Percentiles rank a stretch among this genome's conserved stretches.
phyloP scores from a whole-genome alignment of 1,140 invertebrate genomes.

The Musca vetustissima region DNA sequence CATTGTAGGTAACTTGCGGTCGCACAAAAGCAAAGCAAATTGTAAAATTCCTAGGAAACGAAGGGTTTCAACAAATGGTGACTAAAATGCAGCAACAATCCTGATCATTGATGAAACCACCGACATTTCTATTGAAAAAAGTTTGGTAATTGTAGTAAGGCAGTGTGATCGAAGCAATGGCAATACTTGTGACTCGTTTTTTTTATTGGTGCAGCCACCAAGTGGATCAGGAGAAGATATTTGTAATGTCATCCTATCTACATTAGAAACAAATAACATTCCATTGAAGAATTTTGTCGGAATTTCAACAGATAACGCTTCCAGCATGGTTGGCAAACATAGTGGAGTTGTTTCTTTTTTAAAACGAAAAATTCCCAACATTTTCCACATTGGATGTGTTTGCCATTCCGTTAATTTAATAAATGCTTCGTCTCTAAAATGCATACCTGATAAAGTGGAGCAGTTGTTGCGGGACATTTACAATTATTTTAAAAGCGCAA shows the following conservation, averaged over 20 bases:
- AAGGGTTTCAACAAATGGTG: not conserved
- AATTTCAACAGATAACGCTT: not conserved
- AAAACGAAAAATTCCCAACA: conserved; percentile 1
- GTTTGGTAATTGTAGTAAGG: not conserved
- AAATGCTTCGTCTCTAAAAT: not conserved
- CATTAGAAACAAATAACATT: not conserved
- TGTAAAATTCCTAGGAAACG: not conserved
- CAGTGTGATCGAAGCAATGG: not conserved
- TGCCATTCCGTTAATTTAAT: conserved; percentile 1
- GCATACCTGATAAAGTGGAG: conserved; percentile 1
- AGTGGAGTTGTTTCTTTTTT: not conserved
- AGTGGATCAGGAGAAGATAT: not conserved
- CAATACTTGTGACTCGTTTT: not conserved
- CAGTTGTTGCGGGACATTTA: not conserved
- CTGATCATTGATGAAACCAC: conserved; percentile 12
- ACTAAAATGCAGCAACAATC: conserved; percentile 2
- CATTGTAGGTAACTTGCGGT: not conserved
- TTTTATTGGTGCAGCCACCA: not conserved
- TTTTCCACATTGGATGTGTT: conserved; percentile 16
- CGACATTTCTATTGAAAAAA: conserved; percentile 7
- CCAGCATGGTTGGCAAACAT: not conserved
- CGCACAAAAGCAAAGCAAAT: not conserved
- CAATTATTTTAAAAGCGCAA: not conserved
- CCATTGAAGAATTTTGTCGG: conserved; percentile 4
- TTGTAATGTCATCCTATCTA: too few species aligned